Evolutionary conservation across 2,797 vertebrate genomes (phyloP), one percentile per base, ranked within the genome.

Genomic region (Mustela erminea): DNA sequence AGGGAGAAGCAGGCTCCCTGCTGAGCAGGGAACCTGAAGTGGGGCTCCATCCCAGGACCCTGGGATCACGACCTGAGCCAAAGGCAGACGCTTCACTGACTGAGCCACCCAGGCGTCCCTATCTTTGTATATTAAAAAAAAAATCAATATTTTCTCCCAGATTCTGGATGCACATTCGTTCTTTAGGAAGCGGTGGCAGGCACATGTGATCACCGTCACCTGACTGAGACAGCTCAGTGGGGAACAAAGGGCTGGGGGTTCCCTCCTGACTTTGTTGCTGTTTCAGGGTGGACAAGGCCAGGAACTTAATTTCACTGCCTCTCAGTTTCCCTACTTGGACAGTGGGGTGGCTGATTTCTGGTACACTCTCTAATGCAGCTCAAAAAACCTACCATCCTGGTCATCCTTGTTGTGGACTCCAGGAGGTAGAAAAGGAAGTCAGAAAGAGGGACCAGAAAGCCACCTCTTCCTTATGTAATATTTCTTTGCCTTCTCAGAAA

Each of bases 381-480:
- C 7, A 18, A 1, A 60, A 72, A 52, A 25, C 17, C 35, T 41
- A 9, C 12, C 29, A 12, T 23, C 54, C 52, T 66, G 41, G n/a
- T 27, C 25, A 49, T 9, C 32, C 41, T 23, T 23, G 2, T 11
- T 70, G 54, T 5, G 3, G n/a, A n/a, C 17, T 58, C 72, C 21
- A 54, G 52, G 15, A 14, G 10, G 25, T 6, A 72, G 64, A 29
- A 43, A 84, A 89, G 3, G 5, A 25, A 41, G 21, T 29, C 2
- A 7, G 41, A 7, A 46, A 2, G 84, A 18, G 29, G 41, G 20
- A 56, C 20, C 21, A n/a, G 21, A 58, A 80, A 92, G 64, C 56
- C 46, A 32, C 21, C 9, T 74, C 25, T 54, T 49, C 43, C 1
- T 4, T 4, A 0, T 27, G 21, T 4, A 41, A n/a, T n/a, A 3